Evolutionary conservation across 2,888 invertebrate species (phyloP).

Genomic region (Diabrotica balteata): DNA sequence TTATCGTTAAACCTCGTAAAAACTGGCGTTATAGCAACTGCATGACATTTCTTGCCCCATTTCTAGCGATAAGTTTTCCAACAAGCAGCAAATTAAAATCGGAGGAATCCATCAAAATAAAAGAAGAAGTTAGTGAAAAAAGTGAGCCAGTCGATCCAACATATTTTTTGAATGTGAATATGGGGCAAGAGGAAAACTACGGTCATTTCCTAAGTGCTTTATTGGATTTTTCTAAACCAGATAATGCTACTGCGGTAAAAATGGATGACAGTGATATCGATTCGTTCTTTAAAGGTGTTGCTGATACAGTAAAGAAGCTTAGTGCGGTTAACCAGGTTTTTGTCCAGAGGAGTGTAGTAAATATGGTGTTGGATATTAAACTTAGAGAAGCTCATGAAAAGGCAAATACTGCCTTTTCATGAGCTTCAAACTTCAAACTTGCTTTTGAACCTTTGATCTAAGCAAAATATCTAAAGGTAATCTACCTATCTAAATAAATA

Average conservation of each 20-base stretch:
- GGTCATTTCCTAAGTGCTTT: constrained; percentile 33
- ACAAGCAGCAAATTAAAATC: constrained; percentile 4
- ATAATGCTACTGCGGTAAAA: background rate
- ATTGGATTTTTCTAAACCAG: constrained; percentile 24
- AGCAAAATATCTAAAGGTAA: no score
- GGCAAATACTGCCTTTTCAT: background rate
- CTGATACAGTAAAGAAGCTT: constrained; percentile 40
- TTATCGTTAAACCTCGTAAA: constrained; percentile 29
- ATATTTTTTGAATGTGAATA: constrained; percentile 18
- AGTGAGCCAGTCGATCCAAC: background rate
- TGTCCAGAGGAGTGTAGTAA: constrained; percentile 39
- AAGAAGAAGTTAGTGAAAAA: constrained; percentile 15
- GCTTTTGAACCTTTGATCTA: no score
- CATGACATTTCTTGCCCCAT: constrained; percentile 38
- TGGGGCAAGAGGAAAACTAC: constrained; percentile 8
- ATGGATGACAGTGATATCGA: constrained; percentile 34
- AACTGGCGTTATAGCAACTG: constrained; percentile 37
- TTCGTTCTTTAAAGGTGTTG: constrained; percentile 40
- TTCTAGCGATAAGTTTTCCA: constrained; percentile 35
- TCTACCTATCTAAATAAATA: no score
- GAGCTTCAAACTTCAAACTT: no score
- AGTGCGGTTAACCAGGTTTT: constrained; percentile 37
- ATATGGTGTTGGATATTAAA: constrained; percentile 39
- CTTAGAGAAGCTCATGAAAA: constrained; percentile 35
- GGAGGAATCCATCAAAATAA: constrained; percentile 20